phyloP scores from a whole-genome alignment of 2,888 invertebrate species.

The Phalangium opilio region DNA sequence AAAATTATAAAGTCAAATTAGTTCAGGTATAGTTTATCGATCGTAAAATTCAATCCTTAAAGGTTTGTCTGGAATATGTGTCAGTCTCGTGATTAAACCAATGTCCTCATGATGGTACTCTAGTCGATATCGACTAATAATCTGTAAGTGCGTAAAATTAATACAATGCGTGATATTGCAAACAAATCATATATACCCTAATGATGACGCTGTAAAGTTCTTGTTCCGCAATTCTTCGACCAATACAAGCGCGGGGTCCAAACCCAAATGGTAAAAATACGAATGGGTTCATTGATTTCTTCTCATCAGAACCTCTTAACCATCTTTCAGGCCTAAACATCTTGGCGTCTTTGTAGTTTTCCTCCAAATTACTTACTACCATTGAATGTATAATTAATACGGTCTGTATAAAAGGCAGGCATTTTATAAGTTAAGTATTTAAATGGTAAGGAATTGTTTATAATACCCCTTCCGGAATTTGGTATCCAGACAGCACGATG shows the following conservation, averaged over 20 bases:
- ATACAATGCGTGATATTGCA: background rate
- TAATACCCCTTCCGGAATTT: slow-evolving; percentile 48
- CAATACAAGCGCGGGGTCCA: slow-evolving; percentile 38
- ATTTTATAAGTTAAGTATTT: too few species aligned
- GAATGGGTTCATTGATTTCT: slow-evolving; percentile 31
- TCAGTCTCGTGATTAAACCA: slow-evolving; percentile 50
- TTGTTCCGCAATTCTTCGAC: slow-evolving; percentile 33
- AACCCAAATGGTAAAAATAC: slow-evolving; percentile 38
- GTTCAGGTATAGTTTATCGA: too few species aligned
- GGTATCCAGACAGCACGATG: slow-evolving; percentile 52
- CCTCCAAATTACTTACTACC: slow-evolving; percentile 2
- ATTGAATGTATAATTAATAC: background rate
- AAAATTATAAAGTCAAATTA: too few species aligned
- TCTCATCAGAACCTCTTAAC: slow-evolving; percentile 29
- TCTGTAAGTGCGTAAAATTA: background rate
- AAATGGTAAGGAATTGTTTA: too few species aligned
- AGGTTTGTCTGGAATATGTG: slow-evolving; percentile 62
- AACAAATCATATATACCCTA: too few species aligned
- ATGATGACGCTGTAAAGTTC: slow-evolving; percentile 41
- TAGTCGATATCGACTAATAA: slow-evolving; percentile 14
- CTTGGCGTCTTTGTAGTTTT: slow-evolving; percentile 31
- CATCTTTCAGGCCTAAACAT: slow-evolving; percentile 36
- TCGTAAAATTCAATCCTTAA: slow-evolving; percentile 33
- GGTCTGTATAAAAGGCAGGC: too few species aligned
- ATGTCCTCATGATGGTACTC: slow-evolving; percentile 46